A percentile compares a stretch with the other conserved stretches of the same genome.
These are phyloP conservation scores for Cryptus viduatorius DNA, from an alignment of 2,888 invertebrate genomes.

Conservation along the genomic window DNA sequence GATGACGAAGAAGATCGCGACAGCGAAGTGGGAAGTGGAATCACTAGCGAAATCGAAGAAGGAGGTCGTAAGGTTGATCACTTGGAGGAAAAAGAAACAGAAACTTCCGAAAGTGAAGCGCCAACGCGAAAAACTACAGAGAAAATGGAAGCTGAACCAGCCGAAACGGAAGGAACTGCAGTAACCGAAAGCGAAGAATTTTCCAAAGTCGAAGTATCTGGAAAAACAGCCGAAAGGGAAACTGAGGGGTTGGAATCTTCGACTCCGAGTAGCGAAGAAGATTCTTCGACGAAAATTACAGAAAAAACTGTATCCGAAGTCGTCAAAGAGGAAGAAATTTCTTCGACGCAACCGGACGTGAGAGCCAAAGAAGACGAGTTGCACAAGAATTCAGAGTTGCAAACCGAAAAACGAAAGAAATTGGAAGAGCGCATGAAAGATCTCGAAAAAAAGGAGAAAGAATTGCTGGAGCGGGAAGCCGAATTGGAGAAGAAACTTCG, in stretches of 20 bases:
- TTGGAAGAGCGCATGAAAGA: slow-evolving; percentile 40
- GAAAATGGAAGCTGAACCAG: background rate
- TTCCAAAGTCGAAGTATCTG: background rate
- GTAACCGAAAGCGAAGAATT: slow-evolving; percentile 11
- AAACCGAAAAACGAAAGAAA: slow-evolving; percentile 22
- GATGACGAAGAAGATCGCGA: background rate
- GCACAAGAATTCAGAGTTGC: slow-evolving; percentile 44
- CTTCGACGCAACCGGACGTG: slow-evolving; percentile 27
- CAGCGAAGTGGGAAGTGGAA: slow-evolving; percentile 6
- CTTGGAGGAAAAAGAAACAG: background rate
- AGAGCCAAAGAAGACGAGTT: slow-evolving; percentile 58
- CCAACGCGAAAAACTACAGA: background rate
- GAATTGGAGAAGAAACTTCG: slow-evolving; percentile 14
- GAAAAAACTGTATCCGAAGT: background rate
- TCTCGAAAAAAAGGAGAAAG: slow-evolving; percentile 34
- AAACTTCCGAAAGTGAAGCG: slow-evolving; percentile 14
- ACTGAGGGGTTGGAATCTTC: background rate
- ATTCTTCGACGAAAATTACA: background rate
- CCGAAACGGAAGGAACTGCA: background rate
- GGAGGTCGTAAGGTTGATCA: slow-evolving; percentile 1
- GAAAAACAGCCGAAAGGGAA: background rate
- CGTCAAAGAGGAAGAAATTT: background rate
- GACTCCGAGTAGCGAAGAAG: background rate
- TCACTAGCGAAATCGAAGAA: background rate
- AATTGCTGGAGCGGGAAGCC: slow-evolving; percentile 33